Evolutionary conservation across 1,140 invertebrate species (phyloP).

Genomic region (Apocrypta bakeri): DNA sequence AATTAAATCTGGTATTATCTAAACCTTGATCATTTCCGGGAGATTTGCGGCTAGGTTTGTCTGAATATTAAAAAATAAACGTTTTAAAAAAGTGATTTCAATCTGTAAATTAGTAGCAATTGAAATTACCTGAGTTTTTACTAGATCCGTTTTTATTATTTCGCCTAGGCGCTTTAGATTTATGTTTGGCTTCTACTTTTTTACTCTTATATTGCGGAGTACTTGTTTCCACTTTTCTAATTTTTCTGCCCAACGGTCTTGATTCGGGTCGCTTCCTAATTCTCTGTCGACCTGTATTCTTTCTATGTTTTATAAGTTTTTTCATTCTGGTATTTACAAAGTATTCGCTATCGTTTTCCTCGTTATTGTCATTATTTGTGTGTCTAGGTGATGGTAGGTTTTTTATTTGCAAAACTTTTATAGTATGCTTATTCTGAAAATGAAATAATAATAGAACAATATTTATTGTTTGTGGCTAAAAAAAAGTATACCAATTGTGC

Average conservation of each 20-base stretch:
- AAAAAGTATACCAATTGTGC: background rate
- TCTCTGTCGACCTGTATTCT: background rate
- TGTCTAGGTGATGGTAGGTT: constrained; percentile 31
- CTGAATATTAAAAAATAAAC: too few species aligned
- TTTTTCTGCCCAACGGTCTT: background rate
- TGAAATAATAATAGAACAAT: background rate
- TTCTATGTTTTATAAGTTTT: background rate
- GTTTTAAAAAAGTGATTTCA: background rate
- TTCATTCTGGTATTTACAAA: background rate
- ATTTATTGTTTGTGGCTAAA: background rate
- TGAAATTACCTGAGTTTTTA: background rate
- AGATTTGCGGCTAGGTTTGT: too few species aligned
- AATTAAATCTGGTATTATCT: too few species aligned
- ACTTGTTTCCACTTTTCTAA: background rate
- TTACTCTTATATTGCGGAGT: background rate
- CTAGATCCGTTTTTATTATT: background rate
- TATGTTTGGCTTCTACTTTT: background rate
- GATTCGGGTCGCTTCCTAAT: background rate
- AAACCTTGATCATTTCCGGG: too few species aligned
- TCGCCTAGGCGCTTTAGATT: background rate
- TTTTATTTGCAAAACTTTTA: constrained; percentile 1
- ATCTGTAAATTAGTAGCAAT: background rate
- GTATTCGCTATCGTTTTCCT: background rate
- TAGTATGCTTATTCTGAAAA: constrained; percentile 29
- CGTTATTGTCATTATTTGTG: background rate